Evolutionary conservation across 2,113 vertebrate genomes (phyloP).

Genomic region (Misgurnus mizolepis): DNA sequence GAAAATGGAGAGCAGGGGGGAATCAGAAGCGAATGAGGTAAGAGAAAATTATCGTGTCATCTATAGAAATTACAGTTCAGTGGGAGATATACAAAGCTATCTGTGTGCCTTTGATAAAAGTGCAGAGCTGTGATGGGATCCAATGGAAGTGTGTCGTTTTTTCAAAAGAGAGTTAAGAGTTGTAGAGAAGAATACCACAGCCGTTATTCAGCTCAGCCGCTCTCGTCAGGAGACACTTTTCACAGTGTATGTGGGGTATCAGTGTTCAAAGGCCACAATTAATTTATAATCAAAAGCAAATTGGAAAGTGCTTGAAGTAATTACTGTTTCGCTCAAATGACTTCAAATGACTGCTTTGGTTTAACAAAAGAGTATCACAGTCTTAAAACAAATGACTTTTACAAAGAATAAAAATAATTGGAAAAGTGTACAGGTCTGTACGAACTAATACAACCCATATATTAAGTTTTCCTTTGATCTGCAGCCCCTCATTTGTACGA

Average conservation of each 20-base stretch:
- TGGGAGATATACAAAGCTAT: conserved; percentile 47
- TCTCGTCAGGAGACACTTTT: conserved; percentile 45
- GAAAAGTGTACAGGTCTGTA: neutral
- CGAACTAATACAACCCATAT: neutral
- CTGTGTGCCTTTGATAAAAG: conserved; percentile 41
- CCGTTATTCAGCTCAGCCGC: conserved; percentile 36
- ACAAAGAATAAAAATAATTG: neutral
- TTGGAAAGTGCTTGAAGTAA: conserved; percentile 48
- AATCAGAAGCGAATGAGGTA: conserved; percentile 74
- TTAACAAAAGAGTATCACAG: conserved; percentile 44
- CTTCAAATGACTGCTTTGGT: conserved; percentile 43
- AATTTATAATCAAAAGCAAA: conserved; percentile 51
- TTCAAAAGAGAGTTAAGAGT: conserved; percentile 36
- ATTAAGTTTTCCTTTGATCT: neutral
- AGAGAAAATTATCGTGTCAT: conserved; percentile 40
- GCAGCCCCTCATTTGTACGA: neutral
- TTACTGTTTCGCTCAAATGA: conserved; percentile 51
- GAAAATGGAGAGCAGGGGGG: conserved; percentile 55
- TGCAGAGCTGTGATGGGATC: conserved; percentile 17
- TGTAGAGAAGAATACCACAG: conserved; percentile 40
- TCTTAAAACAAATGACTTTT: conserved; percentile 42
- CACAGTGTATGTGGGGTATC: conserved; percentile 40
- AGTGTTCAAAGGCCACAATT: conserved; percentile 50
- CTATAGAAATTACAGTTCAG: conserved; percentile 30
- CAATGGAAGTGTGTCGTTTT: conserved; percentile 34